phyloP scores from a whole-genome alignment of 2,113 vertebrate genomes.

The Aspiorhynchus laticeps region DNA sequence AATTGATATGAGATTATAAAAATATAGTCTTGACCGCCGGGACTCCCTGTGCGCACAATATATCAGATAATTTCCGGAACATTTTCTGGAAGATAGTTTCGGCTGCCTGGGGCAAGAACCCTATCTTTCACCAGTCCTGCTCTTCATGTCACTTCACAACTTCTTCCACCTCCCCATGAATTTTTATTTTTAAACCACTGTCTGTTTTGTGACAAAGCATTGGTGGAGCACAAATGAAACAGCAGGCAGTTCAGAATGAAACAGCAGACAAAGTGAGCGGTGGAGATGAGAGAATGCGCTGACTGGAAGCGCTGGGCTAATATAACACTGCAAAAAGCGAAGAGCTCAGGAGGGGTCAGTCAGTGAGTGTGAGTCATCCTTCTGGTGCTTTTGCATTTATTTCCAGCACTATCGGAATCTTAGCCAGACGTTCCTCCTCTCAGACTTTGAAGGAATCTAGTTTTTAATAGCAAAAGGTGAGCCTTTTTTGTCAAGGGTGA shows the following conservation, averaged over 20 bases:
- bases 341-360: slow-evolving; percentile 60
- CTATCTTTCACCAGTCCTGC: slow-evolving; percentile 21
- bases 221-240: slow-evolving; percentile 58
- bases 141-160: slow-evolving; percentile 42
- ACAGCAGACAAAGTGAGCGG: slow-evolving; percentile 46
- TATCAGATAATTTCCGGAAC: slow-evolving; percentile 38
- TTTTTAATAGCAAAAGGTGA: slow-evolving; percentile 36
- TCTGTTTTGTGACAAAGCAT: slow-evolving; percentile 66
- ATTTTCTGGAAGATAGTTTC: slow-evolving; percentile 7
- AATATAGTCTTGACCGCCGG: slow-evolving; percentile 36
- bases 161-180: slow-evolving; percentile 66
- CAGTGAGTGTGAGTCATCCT: slow-evolving; percentile 68
- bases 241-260: slow-evolving; percentile 53
- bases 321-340: slow-evolving; percentile 63
- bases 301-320: slow-evolving; percentile 59
- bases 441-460: neutral
- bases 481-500: neutral
- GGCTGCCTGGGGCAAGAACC: neutral
- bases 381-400: slow-evolving; percentile 70
- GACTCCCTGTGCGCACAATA: slow-evolving; percentile 27
- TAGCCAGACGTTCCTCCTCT: slow-evolving; percentile 49
- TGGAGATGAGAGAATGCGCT: slow-evolving; percentile 53
- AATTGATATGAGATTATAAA: slow-evolving; percentile 53
- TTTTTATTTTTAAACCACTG: slow-evolving; percentile 72
- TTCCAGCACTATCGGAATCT: slow-evolving; percentile 56